Percentiles rank a stretch among this genome's conserved stretches.
phyloP scores from a whole-genome alignment of 2,888 invertebrate genomes.

The Syrphus vitripennis region DNA sequence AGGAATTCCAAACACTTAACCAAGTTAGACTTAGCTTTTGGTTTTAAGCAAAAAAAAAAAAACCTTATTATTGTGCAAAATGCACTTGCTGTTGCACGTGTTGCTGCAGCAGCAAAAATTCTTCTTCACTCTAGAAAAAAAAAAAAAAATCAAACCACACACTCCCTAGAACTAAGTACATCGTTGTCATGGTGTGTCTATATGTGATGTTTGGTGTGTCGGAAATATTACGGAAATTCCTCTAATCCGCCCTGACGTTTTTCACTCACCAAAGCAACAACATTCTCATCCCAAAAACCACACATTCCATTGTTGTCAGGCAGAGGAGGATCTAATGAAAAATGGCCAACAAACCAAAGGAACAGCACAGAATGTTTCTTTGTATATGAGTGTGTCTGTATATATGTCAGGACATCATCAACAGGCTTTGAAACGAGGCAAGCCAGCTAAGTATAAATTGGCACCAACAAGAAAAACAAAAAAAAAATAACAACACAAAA shows the following conservation, averaged over 20 bases:
- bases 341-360: slow-evolving; percentile 48
- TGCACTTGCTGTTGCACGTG: slow-evolving; percentile 45
- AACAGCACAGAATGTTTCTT: not conserved
- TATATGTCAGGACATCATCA: slow-evolving; percentile 40
- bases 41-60: not conserved
- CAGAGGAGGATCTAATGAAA: slow-evolving; percentile 60
- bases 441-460: slow-evolving; percentile 9
- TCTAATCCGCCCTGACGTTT: slow-evolving; percentile 25
- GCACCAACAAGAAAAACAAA: not conserved
- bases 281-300: slow-evolving; percentile 19
- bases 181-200: not conserved
- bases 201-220: not conserved
- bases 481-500: not conserved
- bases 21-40: not conserved
- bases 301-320: slow-evolving; percentile 50
- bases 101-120: slow-evolving; percentile 5
- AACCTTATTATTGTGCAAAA: not conserved
- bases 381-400: not conserved
- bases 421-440: slow-evolving; percentile 4
- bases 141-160: too few relatives aligned
- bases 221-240: slow-evolving; percentile 46
- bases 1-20: slow-evolving; percentile 13
- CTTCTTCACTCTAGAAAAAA: not conserved
- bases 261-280: slow-evolving; percentile 15
- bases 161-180: not conserved